These are phyloP conservation scores for Spilogale gracilis DNA, from an alignment of 2,113 vertebrate species.

Conservation along the genomic window DNA sequence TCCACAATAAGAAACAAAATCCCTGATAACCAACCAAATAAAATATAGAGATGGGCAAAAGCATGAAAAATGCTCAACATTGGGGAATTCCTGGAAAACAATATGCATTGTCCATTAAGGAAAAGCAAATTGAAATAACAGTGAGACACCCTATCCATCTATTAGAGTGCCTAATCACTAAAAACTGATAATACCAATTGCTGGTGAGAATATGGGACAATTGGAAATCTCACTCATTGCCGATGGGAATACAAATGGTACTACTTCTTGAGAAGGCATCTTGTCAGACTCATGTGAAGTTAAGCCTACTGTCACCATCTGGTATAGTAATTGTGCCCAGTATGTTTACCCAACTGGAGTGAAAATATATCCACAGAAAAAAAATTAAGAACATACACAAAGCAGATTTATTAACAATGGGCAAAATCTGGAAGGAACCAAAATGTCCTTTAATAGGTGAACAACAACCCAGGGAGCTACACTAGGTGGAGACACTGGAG, in stretches of 20 bases:
- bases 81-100: not conserved
- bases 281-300: not conserved
- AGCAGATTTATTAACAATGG: not conserved
- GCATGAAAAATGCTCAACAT: not conserved
- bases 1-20: not conserved
- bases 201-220: not conserved
- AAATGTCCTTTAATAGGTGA: not conserved
- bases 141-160: not conserved
- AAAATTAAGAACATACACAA: not conserved
- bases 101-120: not conserved
- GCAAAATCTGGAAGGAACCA: not conserved
- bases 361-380: not conserved
- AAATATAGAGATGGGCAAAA: not conserved
- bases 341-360: not conserved
- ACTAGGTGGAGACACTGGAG: not conserved
- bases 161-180: not conserved
- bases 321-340: not conserved
- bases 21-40: not conserved
- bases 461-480: not conserved
- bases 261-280: not conserved
- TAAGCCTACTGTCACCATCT: not conserved
- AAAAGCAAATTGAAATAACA: not conserved
- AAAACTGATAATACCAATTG: not conserved
- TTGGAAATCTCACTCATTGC: not conserved
- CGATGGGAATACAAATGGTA: not conserved